These are phyloP conservation scores for Drosophila acutilabella DNA, from an alignment of 2,888 invertebrate genomes.

Conservation along the genomic window DNA sequence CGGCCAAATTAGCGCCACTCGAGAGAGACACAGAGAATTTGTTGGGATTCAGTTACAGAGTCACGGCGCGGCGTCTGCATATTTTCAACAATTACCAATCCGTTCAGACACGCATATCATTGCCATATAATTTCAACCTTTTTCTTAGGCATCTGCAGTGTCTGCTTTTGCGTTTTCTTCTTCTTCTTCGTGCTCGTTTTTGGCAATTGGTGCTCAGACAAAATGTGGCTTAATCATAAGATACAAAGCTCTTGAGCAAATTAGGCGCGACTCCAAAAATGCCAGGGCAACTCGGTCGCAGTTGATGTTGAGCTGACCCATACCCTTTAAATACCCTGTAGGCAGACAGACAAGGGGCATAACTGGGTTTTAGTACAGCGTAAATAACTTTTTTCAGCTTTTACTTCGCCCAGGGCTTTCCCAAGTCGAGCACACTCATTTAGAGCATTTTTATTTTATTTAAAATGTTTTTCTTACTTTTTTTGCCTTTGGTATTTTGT, in stretches of 20 bases:
- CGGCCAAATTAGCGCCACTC: constrained; percentile 49
- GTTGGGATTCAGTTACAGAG: constrained; percentile 31
- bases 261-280: constrained; percentile 54
- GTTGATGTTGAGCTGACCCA: constrained; percentile 40
- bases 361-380: too few relatives aligned
- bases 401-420: constrained; percentile 28
- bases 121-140: constrained; percentile 58
- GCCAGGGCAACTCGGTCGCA: constrained; percentile 18
- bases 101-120: constrained; percentile 52
- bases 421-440: constrained; percentile 5
- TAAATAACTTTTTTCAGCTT: too few relatives aligned
- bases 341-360: background rate
- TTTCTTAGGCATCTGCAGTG: constrained; percentile 4
- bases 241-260: constrained; percentile 56
- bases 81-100: constrained; percentile 58
- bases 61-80: constrained; percentile 43
- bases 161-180: background rate
- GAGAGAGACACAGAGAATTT: constrained; percentile 2
- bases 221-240: constrained; percentile 70
- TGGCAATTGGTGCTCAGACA: constrained; percentile 49
- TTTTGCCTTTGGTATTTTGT: constrained; percentile 38
- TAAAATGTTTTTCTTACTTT: constrained; percentile 19
- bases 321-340: constrained; percentile 42
- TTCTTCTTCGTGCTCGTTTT: constrained; percentile 29
- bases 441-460: constrained; percentile 21